Evolutionary conservation across 2,113 vertebrate genomes (phyloP).

Genomic region (Aythya baeri): DNA sequence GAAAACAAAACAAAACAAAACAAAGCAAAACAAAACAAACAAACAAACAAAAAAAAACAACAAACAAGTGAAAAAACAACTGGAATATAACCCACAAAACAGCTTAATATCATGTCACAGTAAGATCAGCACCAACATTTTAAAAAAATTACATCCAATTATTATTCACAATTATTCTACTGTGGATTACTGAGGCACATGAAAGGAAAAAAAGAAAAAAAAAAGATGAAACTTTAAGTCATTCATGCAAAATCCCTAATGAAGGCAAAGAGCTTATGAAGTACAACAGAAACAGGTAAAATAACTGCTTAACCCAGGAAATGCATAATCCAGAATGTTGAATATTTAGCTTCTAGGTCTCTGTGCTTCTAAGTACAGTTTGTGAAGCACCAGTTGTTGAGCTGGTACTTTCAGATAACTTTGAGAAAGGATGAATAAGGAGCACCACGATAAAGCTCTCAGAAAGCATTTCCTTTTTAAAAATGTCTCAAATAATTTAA

Average conservation of each 20-base stretch:
- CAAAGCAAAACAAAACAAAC: no score
- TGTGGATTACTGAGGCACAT: background rate
- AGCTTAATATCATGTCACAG: background rate
- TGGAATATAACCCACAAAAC: background rate
- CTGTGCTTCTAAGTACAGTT: background rate
- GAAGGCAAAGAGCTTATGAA: background rate
- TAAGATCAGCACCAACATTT: background rate
- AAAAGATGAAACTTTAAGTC: background rate
- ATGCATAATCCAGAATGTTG: background rate
- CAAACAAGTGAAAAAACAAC: no score
- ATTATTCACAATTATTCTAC: background rate
- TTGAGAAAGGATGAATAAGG: background rate
- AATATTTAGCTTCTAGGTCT: background rate
- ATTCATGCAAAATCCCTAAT: background rate
- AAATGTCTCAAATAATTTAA: background rate
- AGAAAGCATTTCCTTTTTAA: background rate
- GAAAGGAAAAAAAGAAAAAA: background rate
- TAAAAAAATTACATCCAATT: fast-evolving
- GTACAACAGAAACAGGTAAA: background rate
- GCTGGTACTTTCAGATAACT: background rate
- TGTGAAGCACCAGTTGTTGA: fast-evolving
- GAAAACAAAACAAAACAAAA: background rate
- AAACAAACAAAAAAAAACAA: no score
- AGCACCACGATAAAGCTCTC: background rate
- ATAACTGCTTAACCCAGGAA: background rate